Percentiles rank a stretch among this genome's conserved stretches.
Evolutionary conservation across 2,113 vertebrate species (phyloP).

Genomic region (Bubo blakistoni): DNA sequence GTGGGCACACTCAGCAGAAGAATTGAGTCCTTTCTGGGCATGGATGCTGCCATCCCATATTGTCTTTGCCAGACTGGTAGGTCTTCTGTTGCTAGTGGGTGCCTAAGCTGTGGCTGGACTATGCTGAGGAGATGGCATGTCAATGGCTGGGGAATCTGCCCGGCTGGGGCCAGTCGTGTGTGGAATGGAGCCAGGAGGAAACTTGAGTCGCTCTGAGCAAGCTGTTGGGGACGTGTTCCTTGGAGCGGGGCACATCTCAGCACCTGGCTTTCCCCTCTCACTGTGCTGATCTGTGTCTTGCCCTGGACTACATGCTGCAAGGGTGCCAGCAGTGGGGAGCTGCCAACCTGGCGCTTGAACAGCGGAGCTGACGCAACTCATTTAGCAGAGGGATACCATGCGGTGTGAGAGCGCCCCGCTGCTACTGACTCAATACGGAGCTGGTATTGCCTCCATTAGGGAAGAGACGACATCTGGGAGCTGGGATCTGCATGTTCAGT

Average conservation of each 20-base stretch:
- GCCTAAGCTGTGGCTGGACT: background rate
- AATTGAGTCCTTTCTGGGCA: background rate
- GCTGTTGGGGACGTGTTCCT: background rate
- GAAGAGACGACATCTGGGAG: background rate
- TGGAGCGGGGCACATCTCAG: background rate
- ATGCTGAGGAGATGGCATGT: background rate
- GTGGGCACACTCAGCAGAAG: background rate
- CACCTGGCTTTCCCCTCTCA: background rate
- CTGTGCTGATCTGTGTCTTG: background rate
- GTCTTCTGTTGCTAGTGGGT: background rate
- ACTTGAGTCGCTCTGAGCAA: background rate
- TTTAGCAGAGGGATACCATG: background rate
- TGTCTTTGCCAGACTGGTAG: background rate
- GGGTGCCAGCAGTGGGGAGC: background rate
- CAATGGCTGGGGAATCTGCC: background rate
- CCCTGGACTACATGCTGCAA: background rate
- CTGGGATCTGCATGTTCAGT: background rate
- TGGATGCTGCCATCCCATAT: background rate
- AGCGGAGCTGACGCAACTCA: background rate
- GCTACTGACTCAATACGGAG: background rate
- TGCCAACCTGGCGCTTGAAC: conserved; percentile 17
- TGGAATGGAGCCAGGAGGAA: background rate
- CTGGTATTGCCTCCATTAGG: background rate
- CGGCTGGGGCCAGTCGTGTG: background rate
- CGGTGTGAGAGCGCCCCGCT: background rate